Percentiles rank a stretch among this genome's conserved stretches.
phyloP scores from a whole-genome alignment of 2,888 invertebrate species.

The Autographa gamma region DNA sequence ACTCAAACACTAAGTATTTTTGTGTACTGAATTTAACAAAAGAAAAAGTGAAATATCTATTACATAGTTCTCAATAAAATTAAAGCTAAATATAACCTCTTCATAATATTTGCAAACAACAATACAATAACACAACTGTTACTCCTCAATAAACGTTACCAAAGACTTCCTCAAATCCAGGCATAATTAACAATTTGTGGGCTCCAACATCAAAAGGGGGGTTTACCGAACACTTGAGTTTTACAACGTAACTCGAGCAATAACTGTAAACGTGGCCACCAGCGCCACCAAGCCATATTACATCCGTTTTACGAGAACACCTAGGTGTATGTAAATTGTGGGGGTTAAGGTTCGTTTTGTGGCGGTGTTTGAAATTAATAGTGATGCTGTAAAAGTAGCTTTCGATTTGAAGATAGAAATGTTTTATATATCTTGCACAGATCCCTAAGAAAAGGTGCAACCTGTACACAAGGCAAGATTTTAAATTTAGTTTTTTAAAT shows the following conservation, averaged over 20 bases:
- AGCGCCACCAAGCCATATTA: slow-evolving; percentile 26
- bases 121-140: neutral
- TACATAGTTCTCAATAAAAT: too few species aligned
- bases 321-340: slow-evolving; percentile 51
- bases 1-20: too few species aligned
- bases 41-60: too few species aligned
- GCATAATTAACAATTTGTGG: slow-evolving; percentile 43
- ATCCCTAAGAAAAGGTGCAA: too few species aligned
- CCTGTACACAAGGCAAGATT: too few species aligned
- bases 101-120: neutral
- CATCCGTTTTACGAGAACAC: slow-evolving; percentile 52
- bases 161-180: slow-evolving; percentile 18
- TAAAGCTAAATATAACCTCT: too few species aligned
- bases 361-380: neutral
- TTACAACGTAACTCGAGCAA: slow-evolving; percentile 43
- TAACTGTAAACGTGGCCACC: slow-evolving; percentile 42
- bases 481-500: too few species aligned
- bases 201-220: slow-evolving; percentile 26
- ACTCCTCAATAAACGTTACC: neutral
- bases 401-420: neutral
- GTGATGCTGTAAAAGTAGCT: neutral
- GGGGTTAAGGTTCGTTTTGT: slow-evolving; percentile 44
- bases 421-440: neutral
- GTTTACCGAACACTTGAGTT: slow-evolving; percentile 42
- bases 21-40: too few species aligned